phyloP scores from a whole-genome alignment of 2,113 vertebrate genomes.

The Pteruthius melanotis region DNA sequence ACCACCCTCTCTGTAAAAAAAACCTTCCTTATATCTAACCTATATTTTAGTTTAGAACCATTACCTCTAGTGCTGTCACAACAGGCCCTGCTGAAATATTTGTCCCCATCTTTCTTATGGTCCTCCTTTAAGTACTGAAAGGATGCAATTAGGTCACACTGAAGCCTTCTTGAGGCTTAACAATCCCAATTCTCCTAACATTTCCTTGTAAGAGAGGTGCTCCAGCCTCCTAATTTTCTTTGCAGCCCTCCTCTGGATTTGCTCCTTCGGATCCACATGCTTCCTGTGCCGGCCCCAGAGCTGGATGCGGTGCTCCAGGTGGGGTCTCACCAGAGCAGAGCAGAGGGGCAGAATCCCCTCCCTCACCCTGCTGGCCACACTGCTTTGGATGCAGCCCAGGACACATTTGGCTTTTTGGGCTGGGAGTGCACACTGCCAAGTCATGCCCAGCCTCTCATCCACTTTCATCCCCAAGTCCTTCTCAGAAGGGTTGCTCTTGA shows the following conservation, averaged over 20 bases:
- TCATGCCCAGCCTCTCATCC: not conserved
- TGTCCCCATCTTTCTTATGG: not conserved
- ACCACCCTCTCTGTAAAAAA: not conserved
- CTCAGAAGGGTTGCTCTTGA: not conserved
- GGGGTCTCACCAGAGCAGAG: not conserved
- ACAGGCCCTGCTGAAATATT: not conserved
- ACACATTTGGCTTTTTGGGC: not conserved
- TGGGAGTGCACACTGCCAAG: fast-evolving
- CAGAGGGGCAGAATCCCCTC: not conserved
- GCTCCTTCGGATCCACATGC: fast-evolving
- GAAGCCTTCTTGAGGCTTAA: not conserved
- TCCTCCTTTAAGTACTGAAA: not conserved
- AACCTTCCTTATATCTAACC: not conserved
- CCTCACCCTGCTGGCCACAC: fast-evolving
- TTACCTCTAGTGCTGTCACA: not conserved
- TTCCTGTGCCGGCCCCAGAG: not conserved
- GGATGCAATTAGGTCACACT: not conserved
- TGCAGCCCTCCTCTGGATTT: not conserved
- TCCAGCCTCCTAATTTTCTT: not conserved
- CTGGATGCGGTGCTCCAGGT: not conserved
- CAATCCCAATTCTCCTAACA: not conserved
- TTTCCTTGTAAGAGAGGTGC: not conserved
- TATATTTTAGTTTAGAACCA: not conserved
- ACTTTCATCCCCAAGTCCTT: not conserved
- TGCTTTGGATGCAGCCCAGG: not conserved